A percentile compares a stretch with the other conserved stretches of the same genome.
phyloP scores from a whole-genome alignment of 2,797 vertebrate species.

The Sebastes trivittatus region DNA sequence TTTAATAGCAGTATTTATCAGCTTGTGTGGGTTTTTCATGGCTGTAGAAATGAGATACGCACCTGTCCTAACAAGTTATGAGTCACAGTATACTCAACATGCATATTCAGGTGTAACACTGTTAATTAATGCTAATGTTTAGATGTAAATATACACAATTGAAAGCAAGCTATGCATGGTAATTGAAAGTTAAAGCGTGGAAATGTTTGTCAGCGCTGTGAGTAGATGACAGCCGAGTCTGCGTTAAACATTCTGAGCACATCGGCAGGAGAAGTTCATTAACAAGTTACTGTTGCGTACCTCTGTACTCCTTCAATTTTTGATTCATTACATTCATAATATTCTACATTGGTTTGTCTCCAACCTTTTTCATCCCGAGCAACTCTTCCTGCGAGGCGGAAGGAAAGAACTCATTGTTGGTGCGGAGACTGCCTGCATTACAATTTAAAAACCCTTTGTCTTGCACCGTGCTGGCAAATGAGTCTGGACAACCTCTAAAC shows the following conservation, averaged over 20 bases:
- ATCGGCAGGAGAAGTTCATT: constrained; percentile 68
- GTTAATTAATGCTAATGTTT: constrained; percentile 50
- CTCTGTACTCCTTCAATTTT: constrained; percentile 68
- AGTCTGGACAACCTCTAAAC: constrained; percentile 83
- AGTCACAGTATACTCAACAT: neutral
- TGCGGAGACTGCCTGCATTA: constrained; percentile 71
- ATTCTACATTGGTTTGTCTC: constrained; percentile 75
- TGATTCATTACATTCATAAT: constrained; percentile 79
- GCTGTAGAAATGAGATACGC: neutral
- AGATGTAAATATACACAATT: constrained; percentile 33
- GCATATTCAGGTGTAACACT: neutral
- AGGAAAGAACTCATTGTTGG: constrained; percentile 80
- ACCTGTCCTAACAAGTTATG: neutral
- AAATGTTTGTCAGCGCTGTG: constrained; percentile 36
- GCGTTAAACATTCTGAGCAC: constrained; percentile 59
- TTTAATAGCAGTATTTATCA: constrained; percentile 5
- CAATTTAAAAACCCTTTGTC: constrained; percentile 82
- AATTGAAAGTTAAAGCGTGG: constrained; percentile 28
- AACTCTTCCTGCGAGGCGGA: constrained; percentile 56
- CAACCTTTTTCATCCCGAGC: constrained; percentile 70
- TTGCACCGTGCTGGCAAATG: constrained; percentile 75
- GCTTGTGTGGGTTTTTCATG: constrained; percentile 9
- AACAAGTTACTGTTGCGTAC: constrained; percentile 62
- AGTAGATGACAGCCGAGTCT: constrained; percentile 38
- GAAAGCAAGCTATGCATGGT: constrained; percentile 29